Evolutionary conservation across 2,888 invertebrate genomes (phyloP).

Genomic region (Tyria jacobaeae): DNA sequence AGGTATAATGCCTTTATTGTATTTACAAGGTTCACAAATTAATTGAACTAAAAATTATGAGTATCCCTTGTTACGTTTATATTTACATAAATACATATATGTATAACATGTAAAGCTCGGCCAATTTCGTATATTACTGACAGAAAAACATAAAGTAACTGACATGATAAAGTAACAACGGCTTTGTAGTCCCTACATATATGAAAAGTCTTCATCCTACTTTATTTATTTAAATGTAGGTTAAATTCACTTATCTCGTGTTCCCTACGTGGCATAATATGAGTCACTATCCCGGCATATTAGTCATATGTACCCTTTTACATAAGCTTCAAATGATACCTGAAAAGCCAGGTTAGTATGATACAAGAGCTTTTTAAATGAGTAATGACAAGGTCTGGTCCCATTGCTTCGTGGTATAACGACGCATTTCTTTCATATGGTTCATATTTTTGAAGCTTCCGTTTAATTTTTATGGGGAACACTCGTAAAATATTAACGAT

Average conservation of each 20-base stretch:
- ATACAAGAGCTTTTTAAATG: constrained; percentile 19
- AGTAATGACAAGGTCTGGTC: constrained; percentile 16
- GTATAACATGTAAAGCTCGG: not conserved
- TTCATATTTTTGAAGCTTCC: constrained; percentile 14
- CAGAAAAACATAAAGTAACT: not conserved
- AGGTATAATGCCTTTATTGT: too few species aligned
- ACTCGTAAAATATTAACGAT: constrained; percentile 23
- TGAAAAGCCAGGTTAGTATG: constrained; percentile 14
- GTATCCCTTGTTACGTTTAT: too few species aligned
- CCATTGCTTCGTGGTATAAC: constrained; percentile 13
- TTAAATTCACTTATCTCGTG: constrained; percentile 11
- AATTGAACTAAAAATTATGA: too few species aligned
- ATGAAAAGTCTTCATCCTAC: not conserved
- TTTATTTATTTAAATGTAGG: not conserved
- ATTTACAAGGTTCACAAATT: too few species aligned
- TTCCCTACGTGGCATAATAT: not conserved
- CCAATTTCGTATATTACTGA: not conserved
- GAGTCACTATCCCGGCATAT: constrained; percentile 3
- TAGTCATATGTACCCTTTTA: constrained; percentile 6
- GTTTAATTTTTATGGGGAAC: constrained; percentile 23
- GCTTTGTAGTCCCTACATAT: not conserved
- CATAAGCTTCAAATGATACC: constrained; percentile 12
- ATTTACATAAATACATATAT: too few species aligned
- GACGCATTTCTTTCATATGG: constrained; percentile 22
- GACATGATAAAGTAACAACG: not conserved